Percentiles rank a stretch among this genome's conserved stretches.
These are phyloP conservation scores for Telmatherina bonti DNA, from an alignment of 2,797 vertebrate species.

Conservation along the genomic window DNA sequence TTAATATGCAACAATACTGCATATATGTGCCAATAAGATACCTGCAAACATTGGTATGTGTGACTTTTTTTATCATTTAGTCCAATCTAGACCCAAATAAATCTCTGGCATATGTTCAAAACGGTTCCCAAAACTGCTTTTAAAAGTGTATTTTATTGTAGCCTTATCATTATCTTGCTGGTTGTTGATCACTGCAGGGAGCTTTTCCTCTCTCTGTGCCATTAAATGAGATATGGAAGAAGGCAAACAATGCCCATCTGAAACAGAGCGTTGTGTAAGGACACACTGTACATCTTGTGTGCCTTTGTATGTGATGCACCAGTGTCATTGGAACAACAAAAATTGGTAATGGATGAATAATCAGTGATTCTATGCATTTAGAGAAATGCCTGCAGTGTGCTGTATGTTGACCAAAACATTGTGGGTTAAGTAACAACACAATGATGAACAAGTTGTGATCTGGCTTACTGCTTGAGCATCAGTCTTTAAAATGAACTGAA, in stretches of 20 bases:
- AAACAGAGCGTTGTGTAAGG: slow-evolving; percentile 13
- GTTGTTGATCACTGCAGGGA: slow-evolving; percentile 45
- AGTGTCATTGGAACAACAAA: neutral
- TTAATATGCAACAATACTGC: too few relatives aligned
- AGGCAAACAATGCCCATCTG: slow-evolving; percentile 36
- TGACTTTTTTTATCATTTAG: slow-evolving; percentile 3
- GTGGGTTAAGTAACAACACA: slow-evolving; percentile 43
- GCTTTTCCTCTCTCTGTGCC: slow-evolving; percentile 11
- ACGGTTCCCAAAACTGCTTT: slow-evolving; percentile 1
- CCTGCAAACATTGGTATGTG: neutral
- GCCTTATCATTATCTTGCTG: slow-evolving; percentile 26
- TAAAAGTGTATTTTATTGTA: neutral
- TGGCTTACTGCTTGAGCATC: slow-evolving; percentile 30
- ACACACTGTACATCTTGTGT: neutral
- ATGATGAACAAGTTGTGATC: slow-evolving; percentile 33
- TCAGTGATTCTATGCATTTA: neutral
- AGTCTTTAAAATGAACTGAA: slow-evolving; percentile 46
- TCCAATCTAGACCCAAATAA: slow-evolving; percentile 13
- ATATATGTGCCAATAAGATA: too few relatives aligned
- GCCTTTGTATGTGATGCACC: slow-evolving; percentile 21
- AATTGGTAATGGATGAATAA: neutral
- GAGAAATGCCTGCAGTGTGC: too few relatives aligned
- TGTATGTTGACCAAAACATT: slow-evolving; percentile 9
- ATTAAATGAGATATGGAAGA: slow-evolving; percentile 38
- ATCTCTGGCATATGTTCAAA: slow-evolving; percentile 12